Percentiles rank a stretch among this genome's conserved stretches.
phyloP scores from a whole-genome alignment of 2,113 vertebrate genomes.

The Melospiza georgiana region DNA sequence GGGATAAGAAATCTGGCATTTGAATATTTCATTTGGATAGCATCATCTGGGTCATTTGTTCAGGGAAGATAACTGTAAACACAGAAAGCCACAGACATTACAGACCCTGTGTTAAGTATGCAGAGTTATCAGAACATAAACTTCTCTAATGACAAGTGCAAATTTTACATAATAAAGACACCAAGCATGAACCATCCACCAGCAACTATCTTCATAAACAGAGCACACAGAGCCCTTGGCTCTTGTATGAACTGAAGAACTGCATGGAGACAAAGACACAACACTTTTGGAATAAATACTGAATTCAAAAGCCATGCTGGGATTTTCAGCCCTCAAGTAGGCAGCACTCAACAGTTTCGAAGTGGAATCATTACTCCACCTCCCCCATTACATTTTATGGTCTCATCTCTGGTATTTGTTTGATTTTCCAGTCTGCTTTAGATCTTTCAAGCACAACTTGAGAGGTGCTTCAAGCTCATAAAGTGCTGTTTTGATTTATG shows the following conservation, averaged over 20 bases:
- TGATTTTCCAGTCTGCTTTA: slow-evolving; percentile 2
- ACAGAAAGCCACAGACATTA: background rate
- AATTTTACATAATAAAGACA: slow-evolving; percentile 25
- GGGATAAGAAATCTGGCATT: background rate
- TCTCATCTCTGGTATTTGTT: background rate
- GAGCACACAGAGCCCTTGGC: background rate
- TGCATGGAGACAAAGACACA: background rate
- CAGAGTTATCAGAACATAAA: slow-evolving; percentile 53
- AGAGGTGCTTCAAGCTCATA: slow-evolving; percentile 2
- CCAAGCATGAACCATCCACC: background rate
- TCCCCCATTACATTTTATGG: background rate
- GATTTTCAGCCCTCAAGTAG: background rate
- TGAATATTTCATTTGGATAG: slow-evolving; percentile 30
- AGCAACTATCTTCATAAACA: background rate
- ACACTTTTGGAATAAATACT: background rate
- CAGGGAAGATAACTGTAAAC: slow-evolving; percentile 21
- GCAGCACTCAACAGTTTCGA: background rate
- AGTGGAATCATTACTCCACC: background rate
- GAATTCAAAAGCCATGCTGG: background rate
- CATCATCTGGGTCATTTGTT: slow-evolving; percentile 31
- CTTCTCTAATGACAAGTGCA: background rate
- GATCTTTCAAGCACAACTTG: background rate
- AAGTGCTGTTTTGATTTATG: background rate
- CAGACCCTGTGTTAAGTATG: slow-evolving; percentile 11
- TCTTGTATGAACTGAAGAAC: background rate